Conservation (phyloP, 1,140 invertebrate species). For the Aphaenogaster ashmeadi region DNA sequence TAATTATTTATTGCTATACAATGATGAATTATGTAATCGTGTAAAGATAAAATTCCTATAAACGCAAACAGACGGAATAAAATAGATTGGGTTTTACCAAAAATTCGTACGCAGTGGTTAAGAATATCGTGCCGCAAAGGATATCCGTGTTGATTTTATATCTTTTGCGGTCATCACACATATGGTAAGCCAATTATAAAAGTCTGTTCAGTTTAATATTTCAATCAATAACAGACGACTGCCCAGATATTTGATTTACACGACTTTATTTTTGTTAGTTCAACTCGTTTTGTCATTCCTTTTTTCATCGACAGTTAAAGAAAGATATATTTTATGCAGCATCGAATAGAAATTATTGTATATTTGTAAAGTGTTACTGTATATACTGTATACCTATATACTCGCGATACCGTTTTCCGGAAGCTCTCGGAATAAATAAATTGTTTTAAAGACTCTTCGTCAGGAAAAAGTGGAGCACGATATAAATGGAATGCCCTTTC, state of each 20-base stretch:
- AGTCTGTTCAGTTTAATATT: background rate
- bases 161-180: slow-evolving; percentile 5
- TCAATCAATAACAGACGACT: background rate
- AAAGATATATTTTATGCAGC: background rate
- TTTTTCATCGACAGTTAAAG: background rate
- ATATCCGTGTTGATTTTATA: slow-evolving; percentile 59
- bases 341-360: background rate
- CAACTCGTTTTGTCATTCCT: background rate
- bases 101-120: background rate
- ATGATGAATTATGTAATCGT: background rate
- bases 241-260: background rate
- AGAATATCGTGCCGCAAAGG: slow-evolving; percentile 11
- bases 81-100: background rate
- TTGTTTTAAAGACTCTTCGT: background rate
- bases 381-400: background rate
- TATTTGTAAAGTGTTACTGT: background rate
- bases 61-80: background rate
- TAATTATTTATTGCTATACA: slow-evolving; percentile 6
- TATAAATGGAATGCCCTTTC: slow-evolving; percentile 52
- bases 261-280: background rate
- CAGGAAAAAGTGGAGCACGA: slow-evolving; percentile 38
- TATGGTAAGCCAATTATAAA: slow-evolving; percentile 36
- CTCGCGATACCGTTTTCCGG: background rate
- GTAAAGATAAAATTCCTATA: background rate
- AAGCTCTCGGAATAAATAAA: slow-evolving; percentile 27